A percentile compares a stretch with the other conserved stretches of the same genome.
Conservation (phyloP, 37 sponge, comb jelly and placozoan genomes). For the Oopsacas minuta region DNA sequence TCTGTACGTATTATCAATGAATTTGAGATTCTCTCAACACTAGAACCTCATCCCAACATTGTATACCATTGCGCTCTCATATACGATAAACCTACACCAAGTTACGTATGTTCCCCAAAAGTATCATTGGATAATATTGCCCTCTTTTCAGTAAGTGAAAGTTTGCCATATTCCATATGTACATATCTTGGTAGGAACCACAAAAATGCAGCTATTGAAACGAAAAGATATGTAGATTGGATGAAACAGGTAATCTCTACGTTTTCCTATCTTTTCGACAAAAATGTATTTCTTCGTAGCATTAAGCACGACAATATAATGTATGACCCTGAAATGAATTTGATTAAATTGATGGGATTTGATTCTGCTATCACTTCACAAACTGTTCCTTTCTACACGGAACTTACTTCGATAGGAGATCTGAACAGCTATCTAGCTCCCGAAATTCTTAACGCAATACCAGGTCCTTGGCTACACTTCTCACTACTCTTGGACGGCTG, state of each 20-base stretch:
- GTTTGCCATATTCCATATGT: neutral
- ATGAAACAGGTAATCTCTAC: neutral
- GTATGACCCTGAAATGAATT: neutral
- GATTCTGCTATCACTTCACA: neutral
- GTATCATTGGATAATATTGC: neutral
- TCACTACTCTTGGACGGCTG: neutral
- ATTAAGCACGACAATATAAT: neutral
- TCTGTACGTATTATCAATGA: conserved; percentile 35
- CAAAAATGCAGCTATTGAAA: neutral
- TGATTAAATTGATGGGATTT: neutral
- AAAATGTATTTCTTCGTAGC: neutral
- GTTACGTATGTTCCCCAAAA: neutral
- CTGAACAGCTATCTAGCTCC: neutral
- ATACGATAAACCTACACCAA: conserved; percentile 35
- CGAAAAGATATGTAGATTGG: neutral
- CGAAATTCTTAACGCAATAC: neutral
- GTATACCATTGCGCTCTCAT: conserved; percentile 74
- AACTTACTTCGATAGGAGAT: neutral
- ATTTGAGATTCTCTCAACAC: conserved; percentile 57
- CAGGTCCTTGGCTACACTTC: neutral
- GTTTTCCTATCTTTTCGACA: neutral
- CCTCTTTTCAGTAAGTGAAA: neutral
- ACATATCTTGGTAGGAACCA: neutral
- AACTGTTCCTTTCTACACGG: neutral
- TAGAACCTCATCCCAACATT: conserved; percentile 69